phyloP scores from a whole-genome alignment of 2,888 invertebrate genomes.

The Boloria euphrosyne region DNA sequence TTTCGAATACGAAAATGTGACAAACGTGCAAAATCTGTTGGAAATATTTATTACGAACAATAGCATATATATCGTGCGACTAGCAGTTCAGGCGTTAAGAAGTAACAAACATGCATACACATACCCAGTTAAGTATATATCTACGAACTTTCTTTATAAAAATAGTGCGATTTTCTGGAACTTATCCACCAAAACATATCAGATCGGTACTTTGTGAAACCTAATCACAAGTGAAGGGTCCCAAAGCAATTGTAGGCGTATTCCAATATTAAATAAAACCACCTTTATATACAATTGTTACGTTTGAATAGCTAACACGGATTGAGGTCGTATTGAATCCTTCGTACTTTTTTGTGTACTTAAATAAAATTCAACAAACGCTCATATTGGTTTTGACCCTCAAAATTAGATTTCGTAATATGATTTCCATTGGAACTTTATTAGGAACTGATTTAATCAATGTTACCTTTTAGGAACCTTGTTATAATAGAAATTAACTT shows the following conservation, averaged over 20 bases:
- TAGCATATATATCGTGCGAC: not conserved
- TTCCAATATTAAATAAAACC: slow-evolving; percentile 44
- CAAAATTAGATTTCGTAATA: slow-evolving; percentile 19
- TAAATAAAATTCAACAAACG: slow-evolving; percentile 30
- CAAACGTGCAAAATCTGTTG: too few species aligned
- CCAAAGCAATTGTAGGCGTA: slow-evolving; percentile 40
- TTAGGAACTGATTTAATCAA: slow-evolving; percentile 1
- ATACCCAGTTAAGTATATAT: too few species aligned
- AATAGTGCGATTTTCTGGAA: not conserved
- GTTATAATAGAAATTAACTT: too few species aligned
- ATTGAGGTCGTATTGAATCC: slow-evolving; percentile 28
- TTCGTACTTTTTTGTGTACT: slow-evolving; percentile 20
- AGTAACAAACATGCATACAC: too few species aligned
- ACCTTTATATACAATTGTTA: slow-evolving; percentile 38
- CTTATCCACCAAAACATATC: not conserved
- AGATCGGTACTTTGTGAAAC: slow-evolving; percentile 25
- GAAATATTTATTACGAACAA: too few species aligned
- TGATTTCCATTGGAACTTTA: slow-evolving; percentile 3
- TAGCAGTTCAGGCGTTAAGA: too few species aligned
- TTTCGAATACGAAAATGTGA: too few species aligned
- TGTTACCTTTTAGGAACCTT: not conserved
- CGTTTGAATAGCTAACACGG: slow-evolving; percentile 33
- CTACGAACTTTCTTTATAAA: too few species aligned
- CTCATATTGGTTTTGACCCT: slow-evolving; percentile 26
- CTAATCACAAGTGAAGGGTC: slow-evolving; percentile 31